Evolutionary conservation across 2,888 invertebrate species (phyloP).

Genomic region (Lasioglossum morio): DNA sequence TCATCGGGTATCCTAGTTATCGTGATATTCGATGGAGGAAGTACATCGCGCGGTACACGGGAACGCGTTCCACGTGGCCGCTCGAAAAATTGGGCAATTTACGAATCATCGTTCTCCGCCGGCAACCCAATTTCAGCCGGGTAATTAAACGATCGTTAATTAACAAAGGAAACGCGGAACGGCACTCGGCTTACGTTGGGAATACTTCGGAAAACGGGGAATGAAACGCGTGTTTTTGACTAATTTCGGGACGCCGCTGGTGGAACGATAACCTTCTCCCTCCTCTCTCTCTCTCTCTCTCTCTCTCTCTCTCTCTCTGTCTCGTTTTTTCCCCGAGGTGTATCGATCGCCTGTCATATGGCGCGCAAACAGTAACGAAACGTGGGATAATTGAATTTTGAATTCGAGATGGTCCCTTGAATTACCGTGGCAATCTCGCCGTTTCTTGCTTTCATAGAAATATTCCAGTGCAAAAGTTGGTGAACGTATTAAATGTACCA

Average conservation of each 20-base stretch:
- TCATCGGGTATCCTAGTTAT: conserved; percentile 45
- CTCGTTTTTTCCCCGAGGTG: background rate
- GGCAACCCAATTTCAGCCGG: conserved; percentile 35
- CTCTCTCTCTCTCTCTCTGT: background rate
- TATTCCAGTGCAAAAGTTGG: background rate
- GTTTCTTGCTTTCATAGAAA: background rate
- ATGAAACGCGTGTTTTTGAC: conserved; percentile 35
- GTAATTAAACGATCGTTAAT: conserved; percentile 60
- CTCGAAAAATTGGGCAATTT: conserved; percentile 50
- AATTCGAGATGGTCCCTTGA: background rate
- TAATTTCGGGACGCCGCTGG: background rate
- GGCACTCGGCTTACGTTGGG: conserved; percentile 35
- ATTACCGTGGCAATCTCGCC: background rate
- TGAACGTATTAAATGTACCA: no score
- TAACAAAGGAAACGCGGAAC: conserved; percentile 50
- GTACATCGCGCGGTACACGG: background rate
- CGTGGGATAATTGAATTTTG: conserved; percentile 19
- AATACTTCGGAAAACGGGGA: conserved; percentile 14
- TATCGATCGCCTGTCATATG: conserved; percentile 3
- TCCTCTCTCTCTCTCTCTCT: background rate
- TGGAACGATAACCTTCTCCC: background rate
- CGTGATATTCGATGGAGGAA: conserved; percentile 20
- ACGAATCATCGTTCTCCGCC: conserved; percentile 39
- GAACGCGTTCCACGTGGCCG: background rate
- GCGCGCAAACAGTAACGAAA: conserved; percentile 9